Conservation (phyloP, 1,140 invertebrate genomes). For the Zeugodacus cucurbitae region DNA sequence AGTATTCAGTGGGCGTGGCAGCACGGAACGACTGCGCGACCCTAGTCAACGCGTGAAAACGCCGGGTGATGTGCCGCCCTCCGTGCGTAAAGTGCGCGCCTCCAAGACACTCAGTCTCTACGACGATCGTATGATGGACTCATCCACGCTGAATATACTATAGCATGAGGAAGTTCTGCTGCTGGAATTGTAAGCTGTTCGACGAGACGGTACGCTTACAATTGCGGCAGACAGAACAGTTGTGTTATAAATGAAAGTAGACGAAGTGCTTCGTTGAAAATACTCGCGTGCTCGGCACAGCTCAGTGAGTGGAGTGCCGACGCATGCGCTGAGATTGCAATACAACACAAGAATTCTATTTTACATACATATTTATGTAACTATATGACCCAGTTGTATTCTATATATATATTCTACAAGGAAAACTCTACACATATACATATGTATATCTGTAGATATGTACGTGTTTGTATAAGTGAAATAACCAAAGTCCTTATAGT, state of each 20-base stretch:
- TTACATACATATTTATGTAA: not conserved
- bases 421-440: not conserved
- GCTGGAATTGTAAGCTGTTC: conserved; percentile 56
- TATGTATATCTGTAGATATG: not conserved
- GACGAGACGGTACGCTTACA: not conserved
- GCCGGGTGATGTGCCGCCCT: conserved; percentile 81
- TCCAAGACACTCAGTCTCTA: conserved; percentile 81
- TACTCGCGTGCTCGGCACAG: not conserved
- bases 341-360: not conserved
- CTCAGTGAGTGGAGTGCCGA: not conserved
- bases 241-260: not conserved
- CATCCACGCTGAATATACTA: conserved; percentile 66
- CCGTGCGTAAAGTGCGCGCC: conserved; percentile 74
- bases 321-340: not conserved
- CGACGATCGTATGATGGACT: conserved; percentile 86
- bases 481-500: conserved; percentile 33
- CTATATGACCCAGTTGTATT: not conserved
- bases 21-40: conserved; percentile 75
- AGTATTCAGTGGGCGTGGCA: conserved; percentile 70
- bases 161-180: conserved; percentile 67
- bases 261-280: not conserved
- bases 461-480: not conserved
- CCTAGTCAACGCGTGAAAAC: conserved; percentile 83
- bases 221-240: not conserved
- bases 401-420: not conserved